Conservation (phyloP, 30 jellyfish, hydroid and myxozoan genomes). For the Cassiopea xamachana region DNA sequence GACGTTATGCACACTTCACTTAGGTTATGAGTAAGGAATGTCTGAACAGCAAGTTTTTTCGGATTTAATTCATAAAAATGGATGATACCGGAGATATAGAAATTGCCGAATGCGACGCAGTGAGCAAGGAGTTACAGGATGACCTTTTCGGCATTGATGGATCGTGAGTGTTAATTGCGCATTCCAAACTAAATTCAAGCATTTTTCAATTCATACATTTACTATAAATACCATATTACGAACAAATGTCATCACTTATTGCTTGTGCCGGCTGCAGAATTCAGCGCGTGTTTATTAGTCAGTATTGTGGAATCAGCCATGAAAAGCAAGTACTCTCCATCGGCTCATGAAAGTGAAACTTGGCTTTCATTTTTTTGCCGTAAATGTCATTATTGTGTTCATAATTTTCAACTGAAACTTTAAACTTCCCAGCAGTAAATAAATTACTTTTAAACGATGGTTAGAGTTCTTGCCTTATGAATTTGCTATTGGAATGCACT, state of each 20-base stretch:
- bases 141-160: constrained; percentile 35
- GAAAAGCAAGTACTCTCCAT: no score
- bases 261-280: neutral
- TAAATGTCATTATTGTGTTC: no score
- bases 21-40: neutral
- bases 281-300: neutral
- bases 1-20: neutral
- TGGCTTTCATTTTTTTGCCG: no score
- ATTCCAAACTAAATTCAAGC: neutral
- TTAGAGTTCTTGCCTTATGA: neutral
- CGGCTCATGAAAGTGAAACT: no score
- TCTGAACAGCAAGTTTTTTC: neutral
- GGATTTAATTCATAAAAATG: neutral
- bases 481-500: neutral
- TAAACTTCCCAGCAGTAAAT: no score
- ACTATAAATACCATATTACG: neutral
- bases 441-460: no score
- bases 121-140: constrained; percentile 40
- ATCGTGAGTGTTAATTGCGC: constrained; percentile 25
- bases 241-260: neutral
- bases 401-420: no score
- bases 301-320: no score
- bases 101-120: constrained; percentile 35
- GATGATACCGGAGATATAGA: constrained; percentile 56
- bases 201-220: neutral